Evolutionary conservation across 2,888 invertebrate species (phyloP).

Genomic region (Netelia inedita): DNA sequence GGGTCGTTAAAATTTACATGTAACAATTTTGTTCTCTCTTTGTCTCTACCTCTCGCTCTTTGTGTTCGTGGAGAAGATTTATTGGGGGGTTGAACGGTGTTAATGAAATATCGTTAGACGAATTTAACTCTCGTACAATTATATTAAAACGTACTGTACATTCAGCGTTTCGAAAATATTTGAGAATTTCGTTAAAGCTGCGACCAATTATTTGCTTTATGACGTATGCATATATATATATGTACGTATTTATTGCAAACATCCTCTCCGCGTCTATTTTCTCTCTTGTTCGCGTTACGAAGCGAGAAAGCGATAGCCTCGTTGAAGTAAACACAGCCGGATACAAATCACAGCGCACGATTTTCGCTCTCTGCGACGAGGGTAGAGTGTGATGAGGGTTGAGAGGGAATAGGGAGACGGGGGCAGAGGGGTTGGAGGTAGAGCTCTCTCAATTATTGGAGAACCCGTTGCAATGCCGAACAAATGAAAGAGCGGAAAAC

Average conservation of each 20-base stretch:
- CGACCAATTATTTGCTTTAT: background rate
- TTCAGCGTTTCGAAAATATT: background rate
- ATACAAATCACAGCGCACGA: slow-evolving; percentile 62
- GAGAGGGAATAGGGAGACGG: background rate
- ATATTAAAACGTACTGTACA: background rate
- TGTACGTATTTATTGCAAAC: slow-evolving; percentile 8
- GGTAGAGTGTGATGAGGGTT: background rate
- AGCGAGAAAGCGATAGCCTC: slow-evolving; percentile 47
- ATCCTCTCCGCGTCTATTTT: slow-evolving; percentile 7
- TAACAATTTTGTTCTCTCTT: no score
- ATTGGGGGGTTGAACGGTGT: background rate
- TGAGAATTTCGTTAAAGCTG: slow-evolving; percentile 25
- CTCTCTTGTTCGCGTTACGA: slow-evolving; percentile 3
- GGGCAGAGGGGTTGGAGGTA: background rate
- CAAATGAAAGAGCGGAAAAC: slow-evolving; percentile 59
- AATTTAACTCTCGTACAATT: background rate
- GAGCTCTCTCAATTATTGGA: slow-evolving; percentile 67
- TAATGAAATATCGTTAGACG: background rate
- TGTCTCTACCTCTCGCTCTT: no score
- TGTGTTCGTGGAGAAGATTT: background rate
- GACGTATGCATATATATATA: background rate
- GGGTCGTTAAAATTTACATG: no score
- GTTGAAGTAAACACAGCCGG: slow-evolving; percentile 47
- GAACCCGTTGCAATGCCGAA: slow-evolving; percentile 62
- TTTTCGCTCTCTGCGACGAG: background rate